Evolutionary conservation across 2,888 invertebrate genomes (phyloP), one percentile per base, ranked within the genome.

Genomic region (Xylota segnis): DNA sequence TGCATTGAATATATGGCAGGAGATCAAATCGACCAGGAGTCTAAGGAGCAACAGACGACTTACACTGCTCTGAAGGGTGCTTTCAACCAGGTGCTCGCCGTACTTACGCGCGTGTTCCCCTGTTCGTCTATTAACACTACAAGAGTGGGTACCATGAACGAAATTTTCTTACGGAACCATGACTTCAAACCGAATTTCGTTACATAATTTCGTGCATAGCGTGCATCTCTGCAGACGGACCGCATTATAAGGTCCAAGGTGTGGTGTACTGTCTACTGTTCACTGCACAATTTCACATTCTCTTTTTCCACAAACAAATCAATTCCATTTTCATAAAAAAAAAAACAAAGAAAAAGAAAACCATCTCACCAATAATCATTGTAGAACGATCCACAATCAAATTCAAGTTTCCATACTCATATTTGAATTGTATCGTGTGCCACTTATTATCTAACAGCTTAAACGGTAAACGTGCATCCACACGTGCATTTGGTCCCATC

Each of bases 21-120:
- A 0, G 97, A 97, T 91, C 95, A 96, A 88, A 91, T 97, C 54
- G 97, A 97, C 89, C 93, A 97, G 88, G 97, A 97, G 89, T 96
- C 97, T 89, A 97, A 97, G 90, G 98, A 98, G 90, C 97, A 97
- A 89, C 96, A 97, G 90, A 97, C 97, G 50, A 94, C 98, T 0
- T 98, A 98, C 90, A 96, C 97, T 0, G 97, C 97, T 6, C 93
- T 98, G 1, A 98, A 97, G 91, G 97, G 97, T 61, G 97, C 97
- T 3, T 97, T 97, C 90, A 95, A 96, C 87, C 97, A 97, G 74
- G 94, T 97, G 52, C 94, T 97, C 68, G 95, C 95, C 29, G 94
- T 97, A 66, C 91, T 97, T 10, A 94, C 94, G 0, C 95, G 96
- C 89, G 94, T 97, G 0, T 95, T 96, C 4, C n/a, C n/a, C n/a